Evolutionary conservation across 2,888 invertebrate species (phyloP), one percentile per base, ranked within the genome.

Genomic region (Xylota sylvarum): DNA sequence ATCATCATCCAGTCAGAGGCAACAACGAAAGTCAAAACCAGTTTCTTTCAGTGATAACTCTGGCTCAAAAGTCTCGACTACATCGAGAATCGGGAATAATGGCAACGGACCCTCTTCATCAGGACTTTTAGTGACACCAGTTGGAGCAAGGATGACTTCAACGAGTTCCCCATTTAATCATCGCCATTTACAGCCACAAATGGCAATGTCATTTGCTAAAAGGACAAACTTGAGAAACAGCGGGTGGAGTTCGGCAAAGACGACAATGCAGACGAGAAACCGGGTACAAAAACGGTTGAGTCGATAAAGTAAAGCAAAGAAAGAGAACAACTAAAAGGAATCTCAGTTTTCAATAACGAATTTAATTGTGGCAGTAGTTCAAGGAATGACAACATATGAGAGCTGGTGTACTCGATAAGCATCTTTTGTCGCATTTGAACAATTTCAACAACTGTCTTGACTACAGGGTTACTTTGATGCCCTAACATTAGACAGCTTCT

Each of bases 221-320:
- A 55, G 76, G 32, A 67, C 77, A 4, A 86, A 52, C 65, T 40
- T 70, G 56, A 77, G 85, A 67, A 88, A 87, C 89, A 88, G 89
- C 90, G 87, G 91, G 90, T 88, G 91, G 91, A 88, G 84, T 89
- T 72, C 87, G 90, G 60, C 78, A 58, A 83, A 89, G 80, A 82
- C 78, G 23, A 79, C 88, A 70, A 88, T 88, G 82, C 88, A 89
- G 83, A 89, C 88, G 40, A 87, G 89, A 76, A 88, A 87, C 58
- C 85, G 84, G 60, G 89, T 90, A 72, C 88, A 89, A 69, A 90
- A 89, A 70, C 89, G 90, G 40, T 89, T 90, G 79, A 89, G 88
- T 88, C 67, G 88, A 85, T 79, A 89, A 70, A 32, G 10, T 23
- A 50, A 37, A 37, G 30, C 17, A 50, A 23, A 23, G 12, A 7